Base-by-base conservation (phyloP, 2,113 vertebrate genomes). In the Coptodon rendalli region DNA sequence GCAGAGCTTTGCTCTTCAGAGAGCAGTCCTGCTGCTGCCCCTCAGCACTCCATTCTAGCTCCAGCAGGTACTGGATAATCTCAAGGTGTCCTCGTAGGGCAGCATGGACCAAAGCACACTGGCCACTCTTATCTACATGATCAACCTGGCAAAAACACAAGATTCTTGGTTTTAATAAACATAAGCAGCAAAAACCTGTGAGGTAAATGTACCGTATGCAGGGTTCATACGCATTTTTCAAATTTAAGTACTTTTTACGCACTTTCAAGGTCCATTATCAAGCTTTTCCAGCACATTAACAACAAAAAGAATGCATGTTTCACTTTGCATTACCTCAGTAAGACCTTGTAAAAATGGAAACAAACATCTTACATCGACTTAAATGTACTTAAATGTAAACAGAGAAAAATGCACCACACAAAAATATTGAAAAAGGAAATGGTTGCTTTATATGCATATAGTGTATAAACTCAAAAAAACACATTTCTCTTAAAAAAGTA, bases 71-170 rank as follows among this genome's bases (percentile, higher is more conserved):
- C 81, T 96, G 95, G 12, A 99, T 97, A 88, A 99, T 96, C 29
- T 97, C 97, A 0, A 95, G 90, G 63, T 99, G 98, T 68, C 99
- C 98, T 83, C 98, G 93, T 88, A 99, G 95, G 0, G 98, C 98
- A 0, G 98, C 98, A 5, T 99, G 99, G 2, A 99, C 97, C 87
- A 99, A 93, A 0, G 98, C 96, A 82, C 98, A 98, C 89, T 99
- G 99, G 24, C 98, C 98, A 38, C 98, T 99, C 95, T 98, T 99
- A 95, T 99, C 99, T 57, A 98, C 92, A 6, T 94, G 97, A 93
- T 98, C 97, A 79, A 97, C 96, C 99, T 99, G 94, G n/a, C 17
- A 71, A 19, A 61, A 45, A 87, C n/a, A 81, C 38, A 48, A 66
- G 12, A 81, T 16, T 78, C 54, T 89, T 63, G n/a, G 40, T 17